Base-by-base conservation (phyloP, 2,113 vertebrate species). In the Lepisosteus osseus region DNA sequence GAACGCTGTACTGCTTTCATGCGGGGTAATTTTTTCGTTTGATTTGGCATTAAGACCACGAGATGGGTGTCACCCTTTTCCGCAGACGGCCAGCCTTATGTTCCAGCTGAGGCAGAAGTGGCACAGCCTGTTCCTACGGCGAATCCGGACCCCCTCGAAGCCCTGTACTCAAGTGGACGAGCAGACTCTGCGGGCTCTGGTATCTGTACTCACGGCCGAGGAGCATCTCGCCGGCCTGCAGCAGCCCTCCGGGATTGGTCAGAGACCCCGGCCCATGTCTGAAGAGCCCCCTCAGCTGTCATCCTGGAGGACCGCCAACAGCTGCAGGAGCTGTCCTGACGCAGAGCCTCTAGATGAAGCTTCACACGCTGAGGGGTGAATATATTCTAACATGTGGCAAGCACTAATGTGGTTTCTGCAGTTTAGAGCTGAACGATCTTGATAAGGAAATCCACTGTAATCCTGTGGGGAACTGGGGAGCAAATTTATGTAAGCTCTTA, bases 191-290 rank as follows among this genome's bases (percentile, higher is more conserved):
- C 88, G 86, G 72, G 85, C 94, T 41, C 83, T 99, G 75, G 86
- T 94, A 69, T 89, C 90, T 65, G 94, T 96, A 65, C 79, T 99
- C 43, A 89, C 83, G 63, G 84, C 86, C 15, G 95, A 98, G 84
- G 97, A 99, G 68, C 93, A 95, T 72, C 80, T 65, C 45, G 89
- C 89, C 44, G 92, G 94, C 55, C 87, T 99, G 73, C 94, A 94
- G 69, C 97, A 99, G 70, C 97, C 97, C 51, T 90, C 93, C 29
- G 96, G 97, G 65, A 95, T 99, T 73, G 96, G 97, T 44, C 97
- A 98, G 85, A 90, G 94, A 75, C 96, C 97, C 73, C 90, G 91
- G 66, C 91, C 93, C 57, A 85, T 96, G 86, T 79, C 88, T 54
- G 94, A 95, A 76, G 94, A 95, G 29, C 80, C 78, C 65, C 78